Base-by-base conservation (phyloP, 2,797 vertebrate genomes). In the Myotis findleyi region DNA sequence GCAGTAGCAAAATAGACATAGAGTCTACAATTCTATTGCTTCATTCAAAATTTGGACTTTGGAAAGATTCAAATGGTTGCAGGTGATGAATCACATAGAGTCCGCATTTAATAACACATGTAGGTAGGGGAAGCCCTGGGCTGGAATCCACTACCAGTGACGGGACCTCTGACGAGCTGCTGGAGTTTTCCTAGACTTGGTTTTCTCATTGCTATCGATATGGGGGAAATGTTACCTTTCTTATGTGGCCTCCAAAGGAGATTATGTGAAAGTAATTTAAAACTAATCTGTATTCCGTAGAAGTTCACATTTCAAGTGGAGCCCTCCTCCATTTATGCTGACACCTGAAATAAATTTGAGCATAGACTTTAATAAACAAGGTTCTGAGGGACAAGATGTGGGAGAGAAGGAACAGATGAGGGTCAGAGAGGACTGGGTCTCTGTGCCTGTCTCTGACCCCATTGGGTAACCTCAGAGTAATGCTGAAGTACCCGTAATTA, bases 231-330 rank as follows among this genome's bases (percentile, higher is more conserved):
- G 20, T 30, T 59, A 30, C 41, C 4, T 81, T 88, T 53, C 6
- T 91, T 62, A 21, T 25, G 10, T 17, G 9, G 30, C 10, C 14
- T 84, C 30, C 33, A 83, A 93, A 53, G 84, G 11, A 91, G 38
- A 85, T n/a, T 38, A 16, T 68, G 2, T 27, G 8, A 83, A 87
- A 95, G 27, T 47, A 12, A 66, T 76, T 83, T 75, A 64, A 92
- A 96, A 73, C 44, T 86, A 71, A 87, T 14, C 4, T 88, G 14
- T 11, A 66, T 47, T 84, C 21, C 9, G 6, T 25, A 59, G 3
- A 41, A 8, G 4, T 71, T 47, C 33, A 72, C 2, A 44, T 86
- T 68, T 77, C 38, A 91, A 41, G 7, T 5, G 14, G 23, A 83
- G 77, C 2, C 25, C 1, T 82, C 23, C 72, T 66, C 12, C 23